phyloP scores from a whole-genome alignment of 1,140 invertebrate species.

The Druon quercuslanigerum region DNA sequence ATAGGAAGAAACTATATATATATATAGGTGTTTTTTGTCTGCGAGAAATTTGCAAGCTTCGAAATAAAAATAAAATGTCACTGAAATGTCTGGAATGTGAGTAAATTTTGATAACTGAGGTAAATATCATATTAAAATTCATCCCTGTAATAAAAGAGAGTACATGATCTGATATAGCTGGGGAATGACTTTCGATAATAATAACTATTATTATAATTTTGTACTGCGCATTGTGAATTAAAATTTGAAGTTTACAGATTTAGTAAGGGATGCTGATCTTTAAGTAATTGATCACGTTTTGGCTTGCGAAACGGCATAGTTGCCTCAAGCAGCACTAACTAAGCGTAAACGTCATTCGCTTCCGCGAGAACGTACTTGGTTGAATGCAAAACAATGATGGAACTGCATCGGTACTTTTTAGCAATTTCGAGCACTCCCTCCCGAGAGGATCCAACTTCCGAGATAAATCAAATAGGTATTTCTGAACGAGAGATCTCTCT shows the following conservation, averaged over 20 bases:
- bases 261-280: neutral
- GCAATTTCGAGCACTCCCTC: constrained; percentile 44
- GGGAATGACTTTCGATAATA: no score
- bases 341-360: constrained; percentile 27
- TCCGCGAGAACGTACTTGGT: constrained; percentile 21
- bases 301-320: neutral
- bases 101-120: no score
- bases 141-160: no score
- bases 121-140: no score
- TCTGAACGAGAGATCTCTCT: constrained; percentile 21
- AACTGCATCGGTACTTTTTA: constrained; percentile 44
- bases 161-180: no score
- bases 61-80: no score
- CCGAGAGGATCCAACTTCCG: constrained; percentile 42
- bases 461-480: constrained; percentile 56
- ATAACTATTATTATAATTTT: neutral
- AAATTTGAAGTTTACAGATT: neutral
- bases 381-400: constrained; percentile 45
- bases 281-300: neutral
- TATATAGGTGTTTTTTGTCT: no score
- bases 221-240: neutral
- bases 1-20: no score
- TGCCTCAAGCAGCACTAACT: constrained; percentile 17
- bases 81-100: no score
- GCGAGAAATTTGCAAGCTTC: no score